A percentile compares a stretch with the other conserved stretches of the same genome.
These are phyloP conservation scores for Drosophila punjabiensis DNA, from an alignment of 1,140 invertebrate genomes.

Conservation along the genomic window DNA sequence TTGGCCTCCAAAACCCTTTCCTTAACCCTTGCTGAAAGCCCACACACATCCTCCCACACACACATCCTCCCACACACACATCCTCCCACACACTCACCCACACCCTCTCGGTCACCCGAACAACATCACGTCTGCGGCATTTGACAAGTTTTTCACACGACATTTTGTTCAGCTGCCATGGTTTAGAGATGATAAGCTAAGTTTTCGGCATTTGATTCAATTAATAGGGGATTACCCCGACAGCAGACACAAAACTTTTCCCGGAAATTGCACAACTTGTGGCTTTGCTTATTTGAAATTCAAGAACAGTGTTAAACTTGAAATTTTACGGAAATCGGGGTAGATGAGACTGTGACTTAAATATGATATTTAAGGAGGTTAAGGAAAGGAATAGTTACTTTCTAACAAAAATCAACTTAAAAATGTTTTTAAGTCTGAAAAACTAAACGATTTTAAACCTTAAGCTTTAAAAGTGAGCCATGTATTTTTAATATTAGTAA, in stretches of 20 bases:
- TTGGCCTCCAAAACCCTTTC: slow-evolving; percentile 6
- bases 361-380: neutral
- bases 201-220: slow-evolving; percentile 47
- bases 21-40: slow-evolving; percentile 6
- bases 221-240: slow-evolving; percentile 38
- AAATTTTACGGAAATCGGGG: neutral
- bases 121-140: slow-evolving; percentile 33
- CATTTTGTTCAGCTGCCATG: slow-evolving; percentile 36
- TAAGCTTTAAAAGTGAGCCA: too few relatives aligned
- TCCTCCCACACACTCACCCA: neutral
- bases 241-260: slow-evolving; percentile 30
- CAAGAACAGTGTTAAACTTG: slow-evolving; percentile 22
- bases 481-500: too few relatives aligned
- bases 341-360: neutral
- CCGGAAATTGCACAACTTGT: slow-evolving; percentile 34
- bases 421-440: too few relatives aligned
- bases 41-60: neutral
- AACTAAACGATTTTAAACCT: too few relatives aligned
- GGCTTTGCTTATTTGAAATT: slow-evolving; percentile 44
- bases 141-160: slow-evolving; percentile 51
- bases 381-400: neutral
- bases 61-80: neutral
- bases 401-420: too few relatives aligned
- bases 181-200: slow-evolving; percentile 29
- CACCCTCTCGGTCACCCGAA: neutral